Percentiles rank a stretch among this genome's conserved stretches.
phyloP scores from a whole-genome alignment of 2,797 vertebrate genomes.

The Falco cherrug region DNA sequence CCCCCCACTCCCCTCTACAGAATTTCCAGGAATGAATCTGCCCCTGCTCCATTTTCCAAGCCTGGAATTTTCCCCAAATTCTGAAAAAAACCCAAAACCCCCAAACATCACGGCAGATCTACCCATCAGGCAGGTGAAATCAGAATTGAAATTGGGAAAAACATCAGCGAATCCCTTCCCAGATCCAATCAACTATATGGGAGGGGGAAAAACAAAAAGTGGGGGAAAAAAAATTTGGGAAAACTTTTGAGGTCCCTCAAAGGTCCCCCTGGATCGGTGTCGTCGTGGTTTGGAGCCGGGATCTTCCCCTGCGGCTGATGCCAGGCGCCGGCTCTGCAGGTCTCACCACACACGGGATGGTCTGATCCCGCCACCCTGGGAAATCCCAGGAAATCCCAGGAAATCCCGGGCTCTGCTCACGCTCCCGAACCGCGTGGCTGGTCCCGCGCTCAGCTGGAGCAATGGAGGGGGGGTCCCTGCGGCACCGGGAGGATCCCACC shows the following conservation, averaged over 20 bases:
- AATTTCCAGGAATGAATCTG: background rate
- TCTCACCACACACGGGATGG: too few species aligned
- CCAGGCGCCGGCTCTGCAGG: background rate
- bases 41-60: background rate
- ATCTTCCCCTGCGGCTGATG: background rate
- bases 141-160: background rate
- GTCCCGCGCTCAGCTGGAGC: background rate
- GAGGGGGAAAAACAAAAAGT: fast-evolving
- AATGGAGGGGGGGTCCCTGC: background rate
- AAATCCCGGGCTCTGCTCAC: background rate
- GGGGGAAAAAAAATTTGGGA: too few species aligned
- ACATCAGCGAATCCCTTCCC: fast-evolving
- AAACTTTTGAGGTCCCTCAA: background rate
- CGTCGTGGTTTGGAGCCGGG: too few species aligned
- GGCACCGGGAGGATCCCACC: background rate
- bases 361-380: too few species aligned
- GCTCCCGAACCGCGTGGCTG: background rate
- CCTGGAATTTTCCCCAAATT: background rate
- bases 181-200: background rate
- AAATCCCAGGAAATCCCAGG: background rate
- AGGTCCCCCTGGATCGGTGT: background rate
- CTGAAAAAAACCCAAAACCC: background rate
- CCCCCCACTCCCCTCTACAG: background rate
- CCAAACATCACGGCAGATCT: too few species aligned
- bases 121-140: background rate